Evolutionary conservation across 2,113 vertebrate genomes (phyloP), one percentile per base, ranked within the genome.

Genomic region (Cavia aperea): DNA sequence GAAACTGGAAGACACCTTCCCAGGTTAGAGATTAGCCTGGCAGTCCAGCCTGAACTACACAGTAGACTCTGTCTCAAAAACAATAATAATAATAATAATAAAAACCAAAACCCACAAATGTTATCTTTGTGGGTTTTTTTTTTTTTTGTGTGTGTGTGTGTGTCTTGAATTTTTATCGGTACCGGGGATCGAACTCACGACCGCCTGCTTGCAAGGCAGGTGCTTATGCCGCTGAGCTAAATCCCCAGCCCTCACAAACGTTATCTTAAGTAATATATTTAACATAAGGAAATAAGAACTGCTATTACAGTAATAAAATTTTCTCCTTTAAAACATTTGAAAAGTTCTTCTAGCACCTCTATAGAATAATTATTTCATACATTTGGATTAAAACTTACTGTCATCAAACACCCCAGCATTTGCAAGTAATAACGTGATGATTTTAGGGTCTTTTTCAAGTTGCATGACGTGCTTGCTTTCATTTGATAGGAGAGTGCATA

Each of bases 391-490:
- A 95, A 95, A 98, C 99, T 97, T 98, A 99, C 99, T 99, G 98
- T 99, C 99, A 72, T 99, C 99, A 90, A 99, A 99, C 95, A 99
- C 99, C 19, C 99, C 99, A 4, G 99, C 98, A 95, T 99, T 99
- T 88, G 99, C 99, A 97, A 99, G 98, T 96, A 99, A 98, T 97
- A 99, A 97, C 36, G 99, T 99, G 98, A 99, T 98, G 97, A 99
- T 99, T 98, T 99, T 99, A 97, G 99, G 99, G 96, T 99, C 99
- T 97, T 99, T 99, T 97, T 99, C 99, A 97, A 99, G 98, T 98
- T 99, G 99, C 99, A 99, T 99, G 97, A 99, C 98, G 86, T 99
- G 99, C 97, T 99, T 99, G 98, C 99, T 99, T 98, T 99, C 99
- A 94, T 99, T 99, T 98, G 99, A 99, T 84, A 99, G 98, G 86